Percentiles rank a stretch among this genome's conserved stretches.
phyloP scores from a whole-genome alignment of 2,888 invertebrate genomes.

The Drosophila melanosoma region DNA sequence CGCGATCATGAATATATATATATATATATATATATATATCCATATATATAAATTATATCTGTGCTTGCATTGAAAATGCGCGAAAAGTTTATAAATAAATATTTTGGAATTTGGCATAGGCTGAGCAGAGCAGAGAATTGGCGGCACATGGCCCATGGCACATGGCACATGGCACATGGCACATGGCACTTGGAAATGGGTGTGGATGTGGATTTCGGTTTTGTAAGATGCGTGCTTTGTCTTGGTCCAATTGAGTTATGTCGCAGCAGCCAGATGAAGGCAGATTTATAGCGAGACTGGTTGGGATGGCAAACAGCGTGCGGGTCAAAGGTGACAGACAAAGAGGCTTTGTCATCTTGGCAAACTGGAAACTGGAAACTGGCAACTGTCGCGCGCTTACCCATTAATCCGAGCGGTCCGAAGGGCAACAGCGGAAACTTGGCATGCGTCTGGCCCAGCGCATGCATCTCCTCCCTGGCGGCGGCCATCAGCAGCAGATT shows the following conservation, averaged over 20 bases:
- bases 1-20: slow-evolving; percentile 45
- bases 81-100: slow-evolving; percentile 74
- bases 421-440: slow-evolving; percentile 91
- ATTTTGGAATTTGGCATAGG: slow-evolving; percentile 74
- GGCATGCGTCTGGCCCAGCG: slow-evolving; percentile 76
- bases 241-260: slow-evolving; percentile 85
- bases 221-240: slow-evolving; percentile 72
- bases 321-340: slow-evolving; percentile 84
- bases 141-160: slow-evolving; percentile 10
- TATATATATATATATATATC: neutral
- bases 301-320: slow-evolving; percentile 64
- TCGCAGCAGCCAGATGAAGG: slow-evolving; percentile 56
- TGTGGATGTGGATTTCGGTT: slow-evolving; percentile 9
- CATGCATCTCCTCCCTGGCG: slow-evolving; percentile 83
- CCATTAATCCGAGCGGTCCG: slow-evolving; percentile 93
- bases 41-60: neutral
- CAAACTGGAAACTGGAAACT: neutral
- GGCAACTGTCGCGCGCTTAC: slow-evolving; percentile 66
- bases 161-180: slow-evolving; percentile 1
- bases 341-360: slow-evolving; percentile 83
- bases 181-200: slow-evolving; percentile 24
- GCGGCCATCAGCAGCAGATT: slow-evolving; percentile 84
- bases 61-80: slow-evolving; percentile 53
- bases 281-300: slow-evolving; percentile 68
- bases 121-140: slow-evolving; percentile 28